Base-by-base conservation (phyloP, 2,888 invertebrate genomes). In the Drosophila phalerata region DNA sequence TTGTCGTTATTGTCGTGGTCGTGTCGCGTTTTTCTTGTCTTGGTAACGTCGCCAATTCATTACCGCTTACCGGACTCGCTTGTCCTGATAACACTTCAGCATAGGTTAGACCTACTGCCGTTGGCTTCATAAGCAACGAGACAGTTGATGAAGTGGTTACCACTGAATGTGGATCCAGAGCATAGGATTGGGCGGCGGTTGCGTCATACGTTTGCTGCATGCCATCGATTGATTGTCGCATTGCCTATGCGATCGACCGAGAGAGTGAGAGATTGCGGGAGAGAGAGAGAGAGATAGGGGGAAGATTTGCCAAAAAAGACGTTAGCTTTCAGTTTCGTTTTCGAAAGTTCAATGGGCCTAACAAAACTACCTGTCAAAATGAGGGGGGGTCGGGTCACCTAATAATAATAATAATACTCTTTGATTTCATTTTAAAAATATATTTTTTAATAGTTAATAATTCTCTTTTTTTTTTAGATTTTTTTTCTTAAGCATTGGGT, bases 41-140 rank as follows among this genome's bases (percentile, higher is more conserved):
- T 52, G 73, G 61, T 56, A 34, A 80, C 40, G 53, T 68, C 43
- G 62, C 75, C 38, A 74, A 64, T 69, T 84, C 90, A 88, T 86
- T 88, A 72, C 81, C 81, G 81, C 87, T 88, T 67, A 91, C 90
- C 73, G 92, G 92, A 89, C 92, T 93, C 80, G 93, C 90, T 70
- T 93, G 93, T 81, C 96, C 95, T 89, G 96, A 95, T 88, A 96
- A 94, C 90, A 96, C 96, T 91, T 95, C 96, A 82, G 96, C 95
- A 93, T 95, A 96, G 73, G 94, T 93, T 75, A 93, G 91, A 85
- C 93, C 93, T 81, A 90, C 80, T 76, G 90, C 90, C 69, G 90
- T 89, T 79, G 91, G 92, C 80, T 93, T 93, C 79, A 93, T 91
- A 87, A 92, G 92, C 90, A 93, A 92, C 89, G 93, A 93, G 84